Evolutionary conservation across 2,888 invertebrate genomes (phyloP), one percentile per base, ranked within the genome.

Genomic region (Andrena minutula): DNA sequence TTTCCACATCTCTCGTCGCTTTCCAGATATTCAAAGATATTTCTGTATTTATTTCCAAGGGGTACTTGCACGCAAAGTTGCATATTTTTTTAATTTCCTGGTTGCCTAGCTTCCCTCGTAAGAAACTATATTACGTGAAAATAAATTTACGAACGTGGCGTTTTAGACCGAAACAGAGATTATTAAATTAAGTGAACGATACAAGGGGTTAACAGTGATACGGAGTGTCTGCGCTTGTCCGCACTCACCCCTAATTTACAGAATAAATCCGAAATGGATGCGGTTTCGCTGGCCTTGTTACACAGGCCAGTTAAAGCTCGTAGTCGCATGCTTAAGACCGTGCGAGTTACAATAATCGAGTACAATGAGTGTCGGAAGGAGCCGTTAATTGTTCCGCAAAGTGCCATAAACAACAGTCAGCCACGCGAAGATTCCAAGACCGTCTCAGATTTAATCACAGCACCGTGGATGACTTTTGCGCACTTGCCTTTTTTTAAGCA

Each of bases 271-370:
- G 35, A 79, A 82, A 58, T 47, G 53, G 70, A 69, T 80, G 75
- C 80, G 20, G 53, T 61, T 82, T 73, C 35, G 63, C 58, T 35
- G 66, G 63, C 60, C 75, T 82, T 73, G 49, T 71, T 73, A 82
- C 32, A 68, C 51, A 53, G 73, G 68, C 41, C 75, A 72, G 75
- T 85, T 85, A 73, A 85, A 85, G 85, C 85, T 85, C 83, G 66
- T 85, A 80, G 70, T 75, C 64, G 74, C 63, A 74, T 77, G 79
- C 68, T 86, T 70, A 73, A 74, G 56, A 82, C 51, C 56, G 82
- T 71, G 74, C 66, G 66, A 82, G 70, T 77, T 73, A 66, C 61
- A 66, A 53, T 61, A 77, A 65, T 82, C 30, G 66, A 74, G 35
- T 71, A 75, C 47, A 61, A 56, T 74, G 65, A 82, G 74, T 20